Percentiles rank a stretch among this genome's conserved stretches.
These are phyloP conservation scores for Campoplex capitator DNA, from an alignment of 2,888 invertebrate species.

Conservation along the genomic window DNA sequence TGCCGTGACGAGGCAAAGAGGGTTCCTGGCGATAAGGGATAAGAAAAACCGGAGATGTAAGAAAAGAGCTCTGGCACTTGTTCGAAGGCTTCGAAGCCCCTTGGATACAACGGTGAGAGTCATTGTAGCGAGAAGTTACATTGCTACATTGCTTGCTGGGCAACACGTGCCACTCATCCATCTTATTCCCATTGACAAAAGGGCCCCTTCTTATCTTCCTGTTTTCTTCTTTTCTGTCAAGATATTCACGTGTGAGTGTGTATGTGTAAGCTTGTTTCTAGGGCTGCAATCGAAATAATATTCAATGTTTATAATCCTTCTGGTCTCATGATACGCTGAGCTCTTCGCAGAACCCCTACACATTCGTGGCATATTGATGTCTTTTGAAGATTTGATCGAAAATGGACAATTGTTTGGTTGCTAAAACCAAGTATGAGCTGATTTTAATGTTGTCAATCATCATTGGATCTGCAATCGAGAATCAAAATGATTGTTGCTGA, in stretches of 20 bases:
- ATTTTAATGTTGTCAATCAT: background rate
- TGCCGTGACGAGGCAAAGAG: constrained; percentile 46
- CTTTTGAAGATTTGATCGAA: background rate
- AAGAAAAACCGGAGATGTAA: constrained; percentile 23
- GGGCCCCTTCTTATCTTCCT: background rate
- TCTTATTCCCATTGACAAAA: constrained; percentile 58
- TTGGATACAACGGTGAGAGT: constrained; percentile 33
- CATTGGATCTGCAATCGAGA: background rate
- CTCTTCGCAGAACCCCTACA: background rate
- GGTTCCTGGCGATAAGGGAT: constrained; percentile 37
- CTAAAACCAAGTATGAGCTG: background rate
- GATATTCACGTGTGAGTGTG: background rate
- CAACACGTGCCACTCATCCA: constrained; percentile 63
- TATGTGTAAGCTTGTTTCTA: background rate
- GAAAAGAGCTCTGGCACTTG: constrained; percentile 40
- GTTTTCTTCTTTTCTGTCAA: background rate
- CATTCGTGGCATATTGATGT: too few relatives aligned
- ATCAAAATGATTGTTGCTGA: background rate
- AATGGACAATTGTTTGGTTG: background rate
- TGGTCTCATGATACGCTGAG: constrained; percentile 42
- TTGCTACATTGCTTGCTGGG: constrained; percentile 50
- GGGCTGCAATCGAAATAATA: constrained; percentile 37
- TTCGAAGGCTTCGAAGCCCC: constrained; percentile 32
- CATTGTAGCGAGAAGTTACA: constrained; percentile 47
- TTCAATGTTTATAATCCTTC: constrained; percentile 33